Evolutionary conservation across 2,797 vertebrate genomes (phyloP), one percentile per base, ranked within the genome.

Genomic region (Arrhamphus sclerolepis): DNA sequence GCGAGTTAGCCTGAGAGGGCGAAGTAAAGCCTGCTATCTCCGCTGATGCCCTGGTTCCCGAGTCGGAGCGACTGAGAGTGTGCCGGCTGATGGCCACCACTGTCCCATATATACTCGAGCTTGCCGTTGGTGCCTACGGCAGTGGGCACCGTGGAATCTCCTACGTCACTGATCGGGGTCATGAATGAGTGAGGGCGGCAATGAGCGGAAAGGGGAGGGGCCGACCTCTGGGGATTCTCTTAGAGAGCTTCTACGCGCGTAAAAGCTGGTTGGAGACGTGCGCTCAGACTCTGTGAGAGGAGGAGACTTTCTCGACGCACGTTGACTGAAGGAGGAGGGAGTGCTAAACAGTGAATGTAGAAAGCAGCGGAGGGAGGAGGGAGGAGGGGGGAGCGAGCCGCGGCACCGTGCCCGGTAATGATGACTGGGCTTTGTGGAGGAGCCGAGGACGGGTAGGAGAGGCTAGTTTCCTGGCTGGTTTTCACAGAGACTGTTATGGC

Each of bases 31-130:
- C 89, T 91, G 93, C 93, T 94, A 94, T 94, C 93, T 94, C 82
- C 84, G 93, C 93, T 93, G 92, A 91, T 91, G 92, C 86, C 54
- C 92, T 94, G 92, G 93, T 93, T 92, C 91, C 84, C 84, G 84
- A 91, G 89, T 92, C 89, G 91, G 91, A 92, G 90, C 88, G 90
- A 93, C 91, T 92, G 91, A 92, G 92, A 89, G 91, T 88, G 92
- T 93, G 72, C 80, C 81, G 85, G 74, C 42, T 70, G 85, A 66
- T 76, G 80, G 89, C 46, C 57, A 56, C 83, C 51, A 44, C 26
- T 62, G 78, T 40, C 67, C 74, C 56, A 62, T 94, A 78, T 93
- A 93, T 94, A 94, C 91, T 62, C 81, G 17, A 87, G 78, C 80
- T 66, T 62, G 69, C 79, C 43, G 81, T 64, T 61, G 53, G 82